phyloP scores from a whole-genome alignment of 1,140 invertebrate species.

The Armadillidium nasatum region DNA sequence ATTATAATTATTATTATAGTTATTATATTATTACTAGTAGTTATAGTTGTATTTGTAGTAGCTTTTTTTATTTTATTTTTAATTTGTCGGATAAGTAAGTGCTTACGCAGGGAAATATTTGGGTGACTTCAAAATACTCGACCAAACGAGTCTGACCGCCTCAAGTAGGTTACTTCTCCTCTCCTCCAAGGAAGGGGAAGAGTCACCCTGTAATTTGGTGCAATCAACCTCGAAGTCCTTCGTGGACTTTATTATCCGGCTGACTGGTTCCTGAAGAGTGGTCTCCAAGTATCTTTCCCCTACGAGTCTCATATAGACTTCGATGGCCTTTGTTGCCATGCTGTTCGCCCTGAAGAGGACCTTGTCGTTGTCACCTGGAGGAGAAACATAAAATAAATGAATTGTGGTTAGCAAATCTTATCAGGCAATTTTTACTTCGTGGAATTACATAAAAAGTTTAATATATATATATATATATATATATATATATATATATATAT shows the following conservation, averaged over 20 bases:
- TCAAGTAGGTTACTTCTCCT: constrained; percentile 46
- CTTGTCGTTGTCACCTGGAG: constrained; percentile 38
- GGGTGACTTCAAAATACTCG: constrained; percentile 72
- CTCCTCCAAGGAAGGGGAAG: not conserved
- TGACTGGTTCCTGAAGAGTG: constrained; percentile 70
- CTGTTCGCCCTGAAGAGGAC: constrained; percentile 74
- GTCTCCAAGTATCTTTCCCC: constrained; percentile 87
- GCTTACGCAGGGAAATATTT: constrained; percentile 65
- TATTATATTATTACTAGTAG: too few species aligned
- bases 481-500: too few species aligned
- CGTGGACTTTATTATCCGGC: constrained; percentile 61
- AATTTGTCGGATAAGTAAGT: too few species aligned
- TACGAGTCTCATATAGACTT: constrained; percentile 89
- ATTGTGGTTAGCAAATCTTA: not conserved
- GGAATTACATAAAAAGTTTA: too few species aligned
- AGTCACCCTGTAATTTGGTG: constrained; percentile 57
- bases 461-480: not conserved
- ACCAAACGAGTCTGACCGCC: constrained; percentile 80
- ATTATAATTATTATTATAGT: too few species aligned
- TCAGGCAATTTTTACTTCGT: not conserved
- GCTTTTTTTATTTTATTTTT: too few species aligned
- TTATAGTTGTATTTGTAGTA: too few species aligned
- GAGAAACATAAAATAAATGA: too few species aligned
- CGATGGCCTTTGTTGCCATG: constrained; percentile 93
- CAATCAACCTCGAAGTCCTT: constrained; percentile 73